phyloP scores from a whole-genome alignment of 2,888 invertebrate genomes.

The Athalia rosae region DNA sequence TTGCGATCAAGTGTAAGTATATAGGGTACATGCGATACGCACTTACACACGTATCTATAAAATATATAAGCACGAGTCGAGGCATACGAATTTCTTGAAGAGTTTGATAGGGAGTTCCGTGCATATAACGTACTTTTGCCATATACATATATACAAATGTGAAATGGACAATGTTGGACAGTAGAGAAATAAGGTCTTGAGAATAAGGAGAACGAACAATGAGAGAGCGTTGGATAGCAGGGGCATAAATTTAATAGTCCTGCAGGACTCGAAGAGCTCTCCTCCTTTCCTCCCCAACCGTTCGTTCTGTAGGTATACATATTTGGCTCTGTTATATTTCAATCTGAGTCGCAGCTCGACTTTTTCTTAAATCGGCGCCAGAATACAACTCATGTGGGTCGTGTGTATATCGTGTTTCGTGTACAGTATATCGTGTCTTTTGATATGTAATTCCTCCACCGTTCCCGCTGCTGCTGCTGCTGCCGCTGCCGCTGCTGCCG shows the following conservation, averaged over 20 bases:
- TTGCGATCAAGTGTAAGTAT: no score
- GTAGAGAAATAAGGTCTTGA: no score
- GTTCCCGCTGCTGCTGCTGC: background rate
- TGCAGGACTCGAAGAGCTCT: background rate
- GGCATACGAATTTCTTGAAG: no score
- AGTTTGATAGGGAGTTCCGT: no score
- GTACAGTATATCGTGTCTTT: conserved; percentile 36
- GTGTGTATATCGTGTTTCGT: conserved; percentile 59
- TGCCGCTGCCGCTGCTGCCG: background rate
- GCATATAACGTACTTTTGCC: background rate
- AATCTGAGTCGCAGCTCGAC: conserved; percentile 58
- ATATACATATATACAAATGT: no score
- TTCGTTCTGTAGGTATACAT: conserved; percentile 57
- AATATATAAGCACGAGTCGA: no score
- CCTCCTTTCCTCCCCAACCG: background rate
- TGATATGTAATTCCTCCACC: background rate
- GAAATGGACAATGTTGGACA: no score
- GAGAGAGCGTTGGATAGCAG: no score
- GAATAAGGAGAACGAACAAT: no score
- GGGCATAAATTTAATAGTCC: conserved; percentile 52
- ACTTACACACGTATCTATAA: no score
- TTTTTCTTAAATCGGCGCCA: conserved; percentile 63
- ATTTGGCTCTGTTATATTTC: conserved; percentile 69
- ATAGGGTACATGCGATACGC: no score
- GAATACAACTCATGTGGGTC: conserved; percentile 68